Base-by-base conservation (phyloP, 2,888 invertebrate genomes). In the Hirtodrosophila histrioides region DNA sequence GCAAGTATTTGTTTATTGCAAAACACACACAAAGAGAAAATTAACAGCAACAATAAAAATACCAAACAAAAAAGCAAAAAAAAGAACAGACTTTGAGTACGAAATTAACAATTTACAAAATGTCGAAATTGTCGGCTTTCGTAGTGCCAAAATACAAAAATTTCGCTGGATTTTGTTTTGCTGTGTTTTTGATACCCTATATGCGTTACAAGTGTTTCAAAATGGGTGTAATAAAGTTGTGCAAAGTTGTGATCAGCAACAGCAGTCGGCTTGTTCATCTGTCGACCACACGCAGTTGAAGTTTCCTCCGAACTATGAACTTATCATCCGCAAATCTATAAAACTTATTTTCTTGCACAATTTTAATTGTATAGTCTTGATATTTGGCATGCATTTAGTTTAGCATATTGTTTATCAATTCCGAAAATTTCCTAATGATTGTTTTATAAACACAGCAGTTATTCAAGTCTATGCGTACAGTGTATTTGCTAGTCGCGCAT, bases 1-100 rank as follows among this genome's bases (percentile, higher is more conserved):
- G 76, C 69, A 75, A 81, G 55, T 75, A 69, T 81, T 81, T 86
- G 82, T 75, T 86, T 75, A 81, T 86, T 83, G 86, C 87, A 75
- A 80, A 75, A 76, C 54, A 67, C 48, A 48, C 54, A 49, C 51
- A 68, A 39, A 46, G 51, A 63, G 50, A 35, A 55, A 63, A 60
- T 57, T 24, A 43, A 45, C 39, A 50, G 54, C 27, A 63, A 49
- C 43, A 63, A 56, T 17, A 64, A 62, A 46, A 63, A 23, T 29
- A 33, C 17, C 17, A 43, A 45, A 41, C 35, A 35, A 10, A 54
- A 31, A 31, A 58, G 10, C 23, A 3, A 24, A 31, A 55, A 46
- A 45, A 36, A 37, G 39, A 57, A 51, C 54, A 45, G 36, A 54
- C 44, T 61, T 73, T 41, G 60, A 69, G 64, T 76, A 64, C 55